A percentile compares a stretch with the other conserved stretches of the same genome.
phyloP scores from a whole-genome alignment of 2,888 invertebrate genomes.

The Catocala fraxini region DNA sequence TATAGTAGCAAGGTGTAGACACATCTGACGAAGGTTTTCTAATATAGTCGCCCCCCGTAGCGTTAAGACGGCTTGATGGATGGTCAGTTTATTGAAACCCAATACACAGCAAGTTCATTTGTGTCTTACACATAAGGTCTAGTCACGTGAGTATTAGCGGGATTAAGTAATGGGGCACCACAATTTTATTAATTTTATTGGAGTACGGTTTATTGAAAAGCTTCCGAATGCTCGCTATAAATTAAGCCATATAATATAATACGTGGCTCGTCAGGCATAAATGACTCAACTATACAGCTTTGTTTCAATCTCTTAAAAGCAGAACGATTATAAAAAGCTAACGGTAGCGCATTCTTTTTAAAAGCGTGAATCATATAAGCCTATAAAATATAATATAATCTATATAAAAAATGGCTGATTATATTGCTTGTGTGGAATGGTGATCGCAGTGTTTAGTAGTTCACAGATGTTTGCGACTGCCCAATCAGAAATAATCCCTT shows the following conservation, averaged over 20 bases:
- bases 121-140: slow-evolving; percentile 63
- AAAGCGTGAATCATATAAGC: background rate
- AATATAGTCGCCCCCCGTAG: slow-evolving; percentile 84
- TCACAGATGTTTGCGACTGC: slow-evolving; percentile 19
- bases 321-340: background rate
- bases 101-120: slow-evolving; percentile 72
- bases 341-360: background rate
- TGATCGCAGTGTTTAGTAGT: slow-evolving; percentile 11
- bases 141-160: slow-evolving; percentile 75
- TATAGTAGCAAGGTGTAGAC: slow-evolving; percentile 50
- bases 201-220: slow-evolving; percentile 18
- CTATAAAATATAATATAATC: background rate
- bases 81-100: slow-evolving; percentile 84
- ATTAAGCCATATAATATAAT: too few species aligned
- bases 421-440: slow-evolving; percentile 1
- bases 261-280: too few species aligned
- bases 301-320: background rate
- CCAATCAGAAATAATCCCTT: slow-evolving; percentile 17
- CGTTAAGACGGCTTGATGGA: slow-evolving; percentile 82
- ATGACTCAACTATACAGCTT: slow-evolving; percentile 16
- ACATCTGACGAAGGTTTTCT: slow-evolving; percentile 81
- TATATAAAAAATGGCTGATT: slow-evolving; percentile 1
- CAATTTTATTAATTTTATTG: slow-evolving; percentile 64
- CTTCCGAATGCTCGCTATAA: too few species aligned
- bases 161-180: slow-evolving; percentile 62